Conservation (phyloP, 2,888 invertebrate genomes). For the Dinocampus coccinellae region DNA sequence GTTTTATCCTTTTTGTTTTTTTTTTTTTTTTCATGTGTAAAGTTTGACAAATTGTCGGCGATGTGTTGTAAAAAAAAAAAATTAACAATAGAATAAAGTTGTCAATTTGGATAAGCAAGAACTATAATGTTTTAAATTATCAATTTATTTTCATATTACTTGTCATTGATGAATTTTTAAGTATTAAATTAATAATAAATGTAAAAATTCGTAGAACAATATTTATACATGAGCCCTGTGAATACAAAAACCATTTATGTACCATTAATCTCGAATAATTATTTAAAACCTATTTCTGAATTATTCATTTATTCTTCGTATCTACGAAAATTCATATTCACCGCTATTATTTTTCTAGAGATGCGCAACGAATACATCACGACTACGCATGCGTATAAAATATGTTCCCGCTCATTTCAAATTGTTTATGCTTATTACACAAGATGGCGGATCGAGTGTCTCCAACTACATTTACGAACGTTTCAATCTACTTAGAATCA, state of each 20-base stretch:
- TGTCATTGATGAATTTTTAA: not conserved
- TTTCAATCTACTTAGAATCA: too few relatives aligned
- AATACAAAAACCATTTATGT: conserved; percentile 27
- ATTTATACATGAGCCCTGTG: conserved; percentile 28
- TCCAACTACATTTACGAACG: too few relatives aligned
- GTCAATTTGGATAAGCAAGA: conserved; percentile 52
- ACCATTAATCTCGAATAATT: not conserved
- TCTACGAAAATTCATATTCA: not conserved
- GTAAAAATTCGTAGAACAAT: conserved; percentile 23
- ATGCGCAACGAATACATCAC: too few relatives aligned
- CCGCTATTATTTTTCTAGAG: too few relatives aligned
- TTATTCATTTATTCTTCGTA: not conserved
- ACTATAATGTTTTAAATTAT: conserved; percentile 30
- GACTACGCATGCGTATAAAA: not conserved
- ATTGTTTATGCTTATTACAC: not conserved
- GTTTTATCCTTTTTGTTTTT: not conserved
- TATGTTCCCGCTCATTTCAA: not conserved
- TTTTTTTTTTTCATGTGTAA: not conserved
- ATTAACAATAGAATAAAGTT: conserved; percentile 53
- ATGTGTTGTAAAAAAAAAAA: conserved; percentile 46
- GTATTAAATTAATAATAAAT: not conserved
- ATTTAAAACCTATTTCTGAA: not conserved
- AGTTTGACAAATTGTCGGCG: conserved; percentile 35
- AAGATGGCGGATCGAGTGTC: not conserved
- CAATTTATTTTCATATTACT: not conserved